phyloP scores from a whole-genome alignment of 2,113 vertebrate genomes.

The Pteruthius melanotis region DNA sequence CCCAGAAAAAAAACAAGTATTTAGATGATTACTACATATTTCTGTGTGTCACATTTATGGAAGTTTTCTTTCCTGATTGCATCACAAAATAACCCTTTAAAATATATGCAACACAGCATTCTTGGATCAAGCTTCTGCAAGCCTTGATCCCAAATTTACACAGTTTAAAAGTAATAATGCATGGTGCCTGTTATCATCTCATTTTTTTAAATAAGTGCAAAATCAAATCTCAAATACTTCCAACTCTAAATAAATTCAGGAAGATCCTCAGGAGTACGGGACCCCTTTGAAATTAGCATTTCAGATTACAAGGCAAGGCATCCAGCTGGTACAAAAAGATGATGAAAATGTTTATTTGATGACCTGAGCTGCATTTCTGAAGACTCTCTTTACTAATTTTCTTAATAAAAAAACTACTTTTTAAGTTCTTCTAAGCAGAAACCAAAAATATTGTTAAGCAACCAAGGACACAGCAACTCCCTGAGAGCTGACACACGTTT shows the following conservation, averaged over 20 bases:
- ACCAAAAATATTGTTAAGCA: background rate
- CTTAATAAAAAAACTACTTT: background rate
- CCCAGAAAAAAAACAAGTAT: background rate
- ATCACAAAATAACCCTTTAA: background rate
- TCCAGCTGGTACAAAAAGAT: background rate
- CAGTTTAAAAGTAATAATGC: background rate
- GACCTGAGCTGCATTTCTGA: background rate
- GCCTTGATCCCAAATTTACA: background rate
- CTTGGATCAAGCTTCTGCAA: background rate
- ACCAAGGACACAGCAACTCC: background rate
- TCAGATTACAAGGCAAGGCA: background rate
- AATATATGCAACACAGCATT: background rate
- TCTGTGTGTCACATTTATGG: background rate
- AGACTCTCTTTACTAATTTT: background rate
- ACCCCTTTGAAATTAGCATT: background rate
- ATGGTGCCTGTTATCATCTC: background rate
- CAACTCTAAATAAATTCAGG: background rate
- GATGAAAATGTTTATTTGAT: background rate
- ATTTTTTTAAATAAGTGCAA: background rate
- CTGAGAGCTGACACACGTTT: background rate
- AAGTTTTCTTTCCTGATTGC: background rate
- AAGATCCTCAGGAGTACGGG: background rate
- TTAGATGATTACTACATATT: background rate
- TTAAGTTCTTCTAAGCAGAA: background rate
- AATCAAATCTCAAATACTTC: background rate